Conservation (phyloP, 2,797 vertebrate species). For the Eulemur mongoz region DNA sequence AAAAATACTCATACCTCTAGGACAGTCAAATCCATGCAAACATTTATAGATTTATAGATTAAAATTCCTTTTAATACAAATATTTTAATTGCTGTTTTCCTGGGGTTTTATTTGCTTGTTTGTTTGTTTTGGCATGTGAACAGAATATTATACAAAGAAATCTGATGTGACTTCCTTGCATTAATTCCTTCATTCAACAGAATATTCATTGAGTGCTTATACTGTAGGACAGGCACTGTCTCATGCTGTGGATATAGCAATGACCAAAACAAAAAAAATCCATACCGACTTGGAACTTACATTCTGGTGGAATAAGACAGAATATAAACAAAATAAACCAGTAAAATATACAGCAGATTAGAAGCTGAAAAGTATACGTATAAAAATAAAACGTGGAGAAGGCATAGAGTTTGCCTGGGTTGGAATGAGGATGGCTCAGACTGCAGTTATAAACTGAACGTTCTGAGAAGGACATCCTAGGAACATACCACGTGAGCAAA, state of each 20-base stretch:
- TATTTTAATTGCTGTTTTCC: not conserved
- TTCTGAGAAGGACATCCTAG: not conserved
- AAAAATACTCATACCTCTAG: not conserved
- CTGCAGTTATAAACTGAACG: not conserved
- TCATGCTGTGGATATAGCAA: not conserved
- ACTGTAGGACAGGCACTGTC: not conserved
- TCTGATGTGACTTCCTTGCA: not conserved
- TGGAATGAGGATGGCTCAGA: not conserved
- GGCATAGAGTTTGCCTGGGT: not conserved
- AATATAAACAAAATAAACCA: not conserved
- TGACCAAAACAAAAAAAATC: not conserved
- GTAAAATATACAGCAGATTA: not conserved
- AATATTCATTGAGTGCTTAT: not conserved
- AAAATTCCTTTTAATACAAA: not conserved
- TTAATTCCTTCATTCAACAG: not conserved
- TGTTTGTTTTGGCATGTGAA: not conserved
- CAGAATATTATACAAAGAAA: not conserved
- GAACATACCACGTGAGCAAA: not conserved
- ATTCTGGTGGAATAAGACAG: not conserved
- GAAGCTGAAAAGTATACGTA: not conserved
- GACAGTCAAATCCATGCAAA: not conserved
- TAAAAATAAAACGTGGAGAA: not conserved
- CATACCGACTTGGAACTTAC: not conserved
- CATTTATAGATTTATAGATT: not conserved
- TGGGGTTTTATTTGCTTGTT: not conserved